Percentiles rank a stretch among this genome's conserved stretches.
Evolutionary conservation across 2,888 invertebrate species (phyloP).

Genomic region (Drosophila colorata): DNA sequence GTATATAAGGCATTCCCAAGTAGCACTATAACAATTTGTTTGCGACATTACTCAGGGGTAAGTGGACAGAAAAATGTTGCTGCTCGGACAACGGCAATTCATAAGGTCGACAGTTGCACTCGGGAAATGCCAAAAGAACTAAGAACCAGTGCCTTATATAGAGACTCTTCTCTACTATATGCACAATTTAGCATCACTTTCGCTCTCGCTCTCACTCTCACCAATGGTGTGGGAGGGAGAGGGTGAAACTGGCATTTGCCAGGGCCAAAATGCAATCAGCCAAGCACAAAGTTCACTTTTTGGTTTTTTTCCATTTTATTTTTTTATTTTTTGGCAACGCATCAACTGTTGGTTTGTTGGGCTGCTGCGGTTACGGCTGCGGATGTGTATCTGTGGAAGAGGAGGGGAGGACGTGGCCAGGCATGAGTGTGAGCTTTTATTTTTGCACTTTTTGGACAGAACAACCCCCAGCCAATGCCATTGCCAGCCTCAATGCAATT

Average conservation of each 20-base stretch:
- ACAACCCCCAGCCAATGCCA: conserved; percentile 79
- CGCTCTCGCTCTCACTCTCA: conserved; percentile 65
- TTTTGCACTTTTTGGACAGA: conserved; percentile 48
- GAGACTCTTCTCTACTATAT: conserved; percentile 1
- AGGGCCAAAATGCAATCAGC: conserved; percentile 66
- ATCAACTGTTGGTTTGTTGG: conserved; percentile 58
- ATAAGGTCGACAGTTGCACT: conserved; percentile 40
- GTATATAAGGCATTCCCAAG: not conserved
- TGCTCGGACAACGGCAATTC: conserved; percentile 13
- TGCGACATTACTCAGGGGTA: conserved; percentile 6
- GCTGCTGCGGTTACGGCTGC: conserved; percentile 28
- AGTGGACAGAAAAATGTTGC: not conserved
- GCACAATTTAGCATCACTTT: conserved; percentile 46
- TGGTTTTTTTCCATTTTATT: conserved; percentile 16
- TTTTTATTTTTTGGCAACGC: conserved; percentile 65
- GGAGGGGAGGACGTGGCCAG: conserved; percentile 8
- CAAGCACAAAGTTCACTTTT: conserved; percentile 76
- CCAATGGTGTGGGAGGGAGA: conserved; percentile 1
- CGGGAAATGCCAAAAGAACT: conserved; percentile 10
- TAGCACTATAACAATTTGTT: not conserved
- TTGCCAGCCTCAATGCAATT: conserved; percentile 83
- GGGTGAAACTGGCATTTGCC: conserved; percentile 30
- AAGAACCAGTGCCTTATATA: conserved; percentile 46
- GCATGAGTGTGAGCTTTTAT: conserved; percentile 39
- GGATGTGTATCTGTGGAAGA: conserved; percentile 1